Conservation (phyloP, 2,888 invertebrate species). For the Sepioteuthis lessoniana region DNA sequence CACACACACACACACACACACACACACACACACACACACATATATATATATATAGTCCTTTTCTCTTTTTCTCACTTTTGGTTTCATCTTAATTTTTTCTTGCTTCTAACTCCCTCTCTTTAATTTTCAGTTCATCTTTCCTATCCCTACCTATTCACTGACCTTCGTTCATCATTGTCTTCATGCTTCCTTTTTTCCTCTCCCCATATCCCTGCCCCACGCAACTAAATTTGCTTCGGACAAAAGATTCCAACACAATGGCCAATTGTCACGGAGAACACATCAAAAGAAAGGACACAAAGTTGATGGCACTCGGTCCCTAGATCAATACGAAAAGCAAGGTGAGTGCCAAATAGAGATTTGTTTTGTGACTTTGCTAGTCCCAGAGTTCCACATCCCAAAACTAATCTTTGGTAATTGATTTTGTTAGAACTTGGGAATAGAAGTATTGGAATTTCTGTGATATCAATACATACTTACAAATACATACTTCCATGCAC, state of each 20-base stretch:
- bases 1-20: no score
- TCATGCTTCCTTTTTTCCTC: no score
- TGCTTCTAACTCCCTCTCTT: no score
- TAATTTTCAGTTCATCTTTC: no score
- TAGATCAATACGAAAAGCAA: slow-evolving; percentile 6
- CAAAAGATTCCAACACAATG: slow-evolving; percentile 33
- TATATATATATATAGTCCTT: no score
- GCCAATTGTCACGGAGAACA: slow-evolving; percentile 14
- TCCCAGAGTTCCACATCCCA: slow-evolving; percentile 33
- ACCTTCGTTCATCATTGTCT: no score
- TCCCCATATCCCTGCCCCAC: not conserved
- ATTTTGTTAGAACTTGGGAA: not conserved
- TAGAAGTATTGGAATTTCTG: not conserved
- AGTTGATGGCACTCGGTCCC: slow-evolving; percentile 2
- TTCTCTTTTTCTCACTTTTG: not conserved
- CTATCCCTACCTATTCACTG: not conserved
- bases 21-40: no score
- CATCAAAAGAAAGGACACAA: not conserved
- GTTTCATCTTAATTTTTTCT: no score
- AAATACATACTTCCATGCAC: not conserved
- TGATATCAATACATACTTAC: not conserved
- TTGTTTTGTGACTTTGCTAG: not conserved
- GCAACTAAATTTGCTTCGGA: not conserved
- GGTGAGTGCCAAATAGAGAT: slow-evolving; percentile 21
- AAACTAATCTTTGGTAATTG: slow-evolving; percentile 23